Conservation (phyloP, 1,140 invertebrate genomes). For the Drosophila punjabiensis region DNA sequence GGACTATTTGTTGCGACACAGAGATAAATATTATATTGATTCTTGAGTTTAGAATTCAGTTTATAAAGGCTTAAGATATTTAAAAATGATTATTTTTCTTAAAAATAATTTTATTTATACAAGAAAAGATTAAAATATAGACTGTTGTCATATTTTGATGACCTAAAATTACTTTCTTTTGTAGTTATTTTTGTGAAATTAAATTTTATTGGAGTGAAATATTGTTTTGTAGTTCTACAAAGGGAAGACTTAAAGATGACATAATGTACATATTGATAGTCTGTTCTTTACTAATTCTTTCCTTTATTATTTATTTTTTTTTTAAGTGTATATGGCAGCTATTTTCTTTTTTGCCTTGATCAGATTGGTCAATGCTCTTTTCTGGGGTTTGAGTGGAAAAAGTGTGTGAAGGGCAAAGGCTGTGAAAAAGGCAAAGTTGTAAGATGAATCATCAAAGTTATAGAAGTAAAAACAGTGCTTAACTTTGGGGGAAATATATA, state of each 20-base stretch:
- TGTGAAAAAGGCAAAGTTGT: conserved; percentile 12
- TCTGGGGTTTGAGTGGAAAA: background rate
- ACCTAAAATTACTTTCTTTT: no score
- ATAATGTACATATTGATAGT: background rate
- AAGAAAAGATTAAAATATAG: background rate
- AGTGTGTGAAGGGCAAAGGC: conserved; percentile 55
- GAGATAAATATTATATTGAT: background rate
- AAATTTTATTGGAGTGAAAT: no score
- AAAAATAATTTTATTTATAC: background rate
- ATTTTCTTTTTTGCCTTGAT: conserved; percentile 33
- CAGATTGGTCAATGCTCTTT: conserved; percentile 46
- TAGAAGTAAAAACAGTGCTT: background rate
- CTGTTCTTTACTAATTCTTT: background rate
- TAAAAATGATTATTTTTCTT: background rate
- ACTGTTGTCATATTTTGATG: background rate
- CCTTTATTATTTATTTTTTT: background rate
- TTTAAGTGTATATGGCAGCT: background rate
- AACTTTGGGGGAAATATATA: no score
- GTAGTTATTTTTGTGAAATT: no score
- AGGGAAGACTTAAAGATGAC: no score
- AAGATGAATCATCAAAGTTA: conserved; percentile 18
- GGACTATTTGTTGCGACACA: background rate
- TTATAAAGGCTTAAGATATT: no score
- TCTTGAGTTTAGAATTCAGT: no score
- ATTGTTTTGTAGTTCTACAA: no score